Evolutionary conservation across 2,888 invertebrate species (phyloP), one percentile per base, ranked within the genome.

Genomic region (Agrotis clavis): DNA sequence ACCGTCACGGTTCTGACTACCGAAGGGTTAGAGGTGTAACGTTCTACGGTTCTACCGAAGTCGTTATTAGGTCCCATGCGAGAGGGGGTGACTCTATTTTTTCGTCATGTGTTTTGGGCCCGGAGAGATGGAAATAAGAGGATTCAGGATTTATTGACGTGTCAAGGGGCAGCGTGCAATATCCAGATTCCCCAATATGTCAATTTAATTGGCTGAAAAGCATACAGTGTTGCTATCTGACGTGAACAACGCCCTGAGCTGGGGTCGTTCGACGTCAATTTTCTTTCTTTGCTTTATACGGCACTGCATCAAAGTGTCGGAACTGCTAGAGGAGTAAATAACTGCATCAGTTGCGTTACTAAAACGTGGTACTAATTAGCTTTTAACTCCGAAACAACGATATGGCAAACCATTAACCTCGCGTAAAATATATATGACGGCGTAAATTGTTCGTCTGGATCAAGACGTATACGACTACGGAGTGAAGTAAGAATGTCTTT

Each of bases 11-110:
- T 50, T 50, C 56, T 54, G 66, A 77, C 54, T 72, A 47, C 41
- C 30, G 56, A 72, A 79, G 72, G 79, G 80, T 68, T 72, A 68
- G 79, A 63, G 65, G 62, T 72, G 57, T 67, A 71, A 69, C 76
- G 71, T 72, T 76, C 68, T 62, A 48, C 48, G 72, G 67, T 72
- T 76, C 68, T 59, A 48, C 45, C 61, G 69, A 41, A 65, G 57
- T 60, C 79, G 76, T 79, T 76, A 79, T 70, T 62, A 67, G 66
- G 64, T 70, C 67, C 71, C 76, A 71, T 65, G 69, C 57, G 81
- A 69, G 65, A 69, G 69, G 67, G 68, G 62, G 16, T 57, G 25
- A 63, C 57, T 66, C 50, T 35, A 66, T 62, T 66, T 78, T 78
- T 70, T 65, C 56, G 16, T 65, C 11, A 25, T 51, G 35, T 65